Conservation (phyloP, 1,140 invertebrate genomes). For the Drosophila triauraria region DNA sequence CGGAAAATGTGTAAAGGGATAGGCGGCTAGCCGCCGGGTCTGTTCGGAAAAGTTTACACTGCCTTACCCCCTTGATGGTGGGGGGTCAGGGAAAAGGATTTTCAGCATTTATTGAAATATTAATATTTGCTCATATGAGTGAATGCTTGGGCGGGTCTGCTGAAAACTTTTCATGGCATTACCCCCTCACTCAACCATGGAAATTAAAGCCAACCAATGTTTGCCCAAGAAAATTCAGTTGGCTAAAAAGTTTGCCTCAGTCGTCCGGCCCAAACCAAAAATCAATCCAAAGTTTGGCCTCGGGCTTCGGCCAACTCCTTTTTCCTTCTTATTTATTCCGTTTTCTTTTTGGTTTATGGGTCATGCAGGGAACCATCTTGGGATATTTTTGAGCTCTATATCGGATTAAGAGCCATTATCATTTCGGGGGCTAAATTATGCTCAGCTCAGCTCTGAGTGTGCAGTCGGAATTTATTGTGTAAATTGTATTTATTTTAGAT, state of each 20-base stretch:
- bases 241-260: constrained; percentile 45
- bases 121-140: constrained; percentile 70
- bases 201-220: constrained; percentile 55
- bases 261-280: constrained; percentile 38
- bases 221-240: constrained; percentile 54
- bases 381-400: constrained; percentile 8
- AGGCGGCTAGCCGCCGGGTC: constrained; percentile 38
- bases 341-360: constrained; percentile 27
- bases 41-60: constrained; percentile 43
- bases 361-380: constrained; percentile 35
- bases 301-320: constrained; percentile 12
- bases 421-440: constrained; percentile 58
- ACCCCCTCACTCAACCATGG: constrained; percentile 3
- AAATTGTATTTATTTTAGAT: constrained; percentile 77
- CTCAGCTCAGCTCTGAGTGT: constrained; percentile 36
- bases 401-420: constrained; percentile 69
- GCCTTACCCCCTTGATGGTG: constrained; percentile 34
- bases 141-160: constrained; percentile 42
- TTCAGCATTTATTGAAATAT: constrained; percentile 76
- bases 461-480: constrained; percentile 59
- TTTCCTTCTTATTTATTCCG: constrained; percentile 3
- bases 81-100: constrained; percentile 68
- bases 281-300: constrained; percentile 65
- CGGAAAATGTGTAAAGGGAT: constrained; percentile 38
- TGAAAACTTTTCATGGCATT: constrained; percentile 51